Percentiles rank a stretch among this genome's conserved stretches.
These are phyloP conservation scores for Eupithecia subumbrata DNA, from an alignment of 2,888 invertebrate species.

Conservation along the genomic window DNA sequence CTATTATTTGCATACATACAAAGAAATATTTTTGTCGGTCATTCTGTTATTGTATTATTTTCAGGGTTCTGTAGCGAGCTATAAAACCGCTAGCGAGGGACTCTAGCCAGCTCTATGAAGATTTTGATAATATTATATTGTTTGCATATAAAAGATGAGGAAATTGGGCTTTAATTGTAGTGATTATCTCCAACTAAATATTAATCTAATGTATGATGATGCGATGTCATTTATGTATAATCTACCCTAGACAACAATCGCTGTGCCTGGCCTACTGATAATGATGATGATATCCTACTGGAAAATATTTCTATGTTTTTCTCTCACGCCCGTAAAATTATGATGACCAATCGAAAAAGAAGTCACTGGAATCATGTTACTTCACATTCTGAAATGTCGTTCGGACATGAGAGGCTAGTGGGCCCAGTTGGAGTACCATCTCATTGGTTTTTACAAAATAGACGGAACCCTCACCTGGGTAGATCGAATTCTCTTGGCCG, in stretches of 20 bases:
- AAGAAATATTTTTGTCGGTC: constrained; percentile 51
- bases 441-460: background rate
- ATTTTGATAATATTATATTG: background rate
- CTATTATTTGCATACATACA: constrained; percentile 58
- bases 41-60: constrained; percentile 44
- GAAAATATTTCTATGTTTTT: background rate
- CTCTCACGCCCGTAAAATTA: background rate
- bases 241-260: too few species aligned
- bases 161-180: too few species aligned
- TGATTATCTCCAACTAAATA: background rate
- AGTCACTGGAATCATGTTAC: background rate
- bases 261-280: too few species aligned
- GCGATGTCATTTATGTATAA: too few species aligned
- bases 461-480: background rate
- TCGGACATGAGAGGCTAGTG: background rate
- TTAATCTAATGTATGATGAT: too few species aligned
- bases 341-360: background rate
- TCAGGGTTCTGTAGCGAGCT: background rate
- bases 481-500: background rate
- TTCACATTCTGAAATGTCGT: background rate
- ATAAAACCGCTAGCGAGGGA: background rate
- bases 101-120: background rate
- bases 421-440: background rate
- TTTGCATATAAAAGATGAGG: too few species aligned
- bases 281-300: background rate